A percentile compares a stretch with the other conserved stretches of the same genome.
These are phyloP conservation scores for Epizoanthus stellaris DNA, from an alignment of 92 coral and sea anemone species.

Conservation along the genomic window DNA sequence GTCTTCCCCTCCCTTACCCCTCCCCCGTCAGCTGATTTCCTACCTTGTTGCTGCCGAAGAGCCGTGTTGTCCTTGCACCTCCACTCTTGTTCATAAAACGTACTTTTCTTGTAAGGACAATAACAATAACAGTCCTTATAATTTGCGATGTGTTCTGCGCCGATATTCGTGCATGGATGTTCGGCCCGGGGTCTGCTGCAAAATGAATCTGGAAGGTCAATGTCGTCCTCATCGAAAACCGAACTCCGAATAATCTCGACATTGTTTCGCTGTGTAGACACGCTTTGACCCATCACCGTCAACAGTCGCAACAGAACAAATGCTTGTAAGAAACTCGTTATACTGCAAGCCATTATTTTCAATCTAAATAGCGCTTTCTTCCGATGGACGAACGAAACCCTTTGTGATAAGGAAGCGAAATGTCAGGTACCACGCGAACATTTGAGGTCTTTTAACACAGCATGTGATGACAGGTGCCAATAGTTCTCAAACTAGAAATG, in stretches of 20 bases:
- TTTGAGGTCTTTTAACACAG: too few species aligned
- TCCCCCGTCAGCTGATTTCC: neutral
- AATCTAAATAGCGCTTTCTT: too few species aligned
- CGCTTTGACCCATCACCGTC: neutral
- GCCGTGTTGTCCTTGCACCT: conserved; percentile 3
- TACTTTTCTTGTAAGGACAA: conserved; percentile 20
- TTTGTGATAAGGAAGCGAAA: too few species aligned
- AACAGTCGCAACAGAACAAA: neutral
- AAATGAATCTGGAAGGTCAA: conserved; percentile 21
- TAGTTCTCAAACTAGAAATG: too few species aligned
- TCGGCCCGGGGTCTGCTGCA: neutral
- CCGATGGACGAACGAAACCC: too few species aligned
- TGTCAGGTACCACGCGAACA: too few species aligned
- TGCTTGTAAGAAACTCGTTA: neutral
- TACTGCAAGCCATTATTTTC: too few species aligned
- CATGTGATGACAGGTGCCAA: too few species aligned
- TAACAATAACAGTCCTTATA: neutral
- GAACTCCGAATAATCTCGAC: neutral
- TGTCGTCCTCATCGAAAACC: conserved; percentile 11
- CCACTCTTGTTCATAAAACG: conserved; percentile 32
- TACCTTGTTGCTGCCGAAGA: conserved; percentile 23
- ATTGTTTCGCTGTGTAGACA: neutral
- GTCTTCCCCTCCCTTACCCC: neutral
- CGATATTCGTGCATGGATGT: neutral
- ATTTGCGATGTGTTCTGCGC: neutral